A percentile compares a stretch with the other conserved stretches of the same genome.
Evolutionary conservation across 2,113 vertebrate genomes (phyloP).

Genomic region (Todiramphus chloris): DNA sequence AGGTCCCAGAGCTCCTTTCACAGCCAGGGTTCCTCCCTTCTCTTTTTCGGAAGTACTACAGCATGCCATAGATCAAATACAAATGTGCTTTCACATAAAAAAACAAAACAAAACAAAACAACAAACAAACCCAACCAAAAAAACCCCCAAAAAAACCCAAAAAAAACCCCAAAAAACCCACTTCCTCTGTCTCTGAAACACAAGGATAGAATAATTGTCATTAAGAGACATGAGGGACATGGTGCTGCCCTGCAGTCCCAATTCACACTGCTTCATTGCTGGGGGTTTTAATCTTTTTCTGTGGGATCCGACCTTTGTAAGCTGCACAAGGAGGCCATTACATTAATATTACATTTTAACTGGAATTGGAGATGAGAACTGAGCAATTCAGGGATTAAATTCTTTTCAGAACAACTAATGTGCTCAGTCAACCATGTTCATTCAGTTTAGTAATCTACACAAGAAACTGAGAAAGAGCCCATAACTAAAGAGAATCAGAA

Average conservation of each 20-base stretch:
- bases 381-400: background rate
- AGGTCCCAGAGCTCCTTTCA: background rate
- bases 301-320: background rate
- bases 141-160: no score
- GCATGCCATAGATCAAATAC: background rate
- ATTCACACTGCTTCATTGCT: background rate
- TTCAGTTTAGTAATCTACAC: background rate
- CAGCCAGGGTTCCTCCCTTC: background rate
- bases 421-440: background rate
- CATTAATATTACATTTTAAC: background rate
- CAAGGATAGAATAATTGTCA: background rate
- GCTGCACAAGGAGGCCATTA: background rate
- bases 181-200: background rate
- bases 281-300: background rate
- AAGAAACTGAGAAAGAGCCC: background rate
- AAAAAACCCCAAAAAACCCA: no score
- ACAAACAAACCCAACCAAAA: background rate
- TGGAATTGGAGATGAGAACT: background rate
- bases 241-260: background rate
- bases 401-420: background rate
- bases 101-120: no score
- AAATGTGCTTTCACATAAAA: background rate
- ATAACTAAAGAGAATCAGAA: background rate
- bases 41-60: background rate
- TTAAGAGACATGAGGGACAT: background rate